Base-by-base conservation (phyloP, 2,797 vertebrate species). In the Novumbra hubbsi region DNA sequence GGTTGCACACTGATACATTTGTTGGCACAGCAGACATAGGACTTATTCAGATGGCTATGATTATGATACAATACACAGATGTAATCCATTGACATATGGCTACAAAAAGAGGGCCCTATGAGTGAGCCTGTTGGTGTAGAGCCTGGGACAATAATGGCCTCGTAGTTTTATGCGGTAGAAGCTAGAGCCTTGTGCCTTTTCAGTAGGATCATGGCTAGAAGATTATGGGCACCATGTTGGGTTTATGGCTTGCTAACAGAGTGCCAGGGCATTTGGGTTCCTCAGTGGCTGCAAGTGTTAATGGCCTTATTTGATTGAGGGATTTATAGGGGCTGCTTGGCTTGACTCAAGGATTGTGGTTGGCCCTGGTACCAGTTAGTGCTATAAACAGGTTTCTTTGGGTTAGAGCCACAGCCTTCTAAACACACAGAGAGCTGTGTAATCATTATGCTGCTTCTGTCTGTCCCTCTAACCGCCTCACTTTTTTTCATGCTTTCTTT, bases 281-380 rank as follows among this genome's bases (percentile, higher is more conserved):
- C 73, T 52, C 80, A 81, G 50, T 75, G 74, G 63, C 66, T 49
- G 14, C 19, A 77, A 71, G 48, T 79, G 77, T 77, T 85, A 90
- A 90, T 88, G 84, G 81, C 78, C 72, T 88, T 80, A 84, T 88
- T 88, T 90, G 86, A 88, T 89, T 76, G 87, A 85, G 85, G 84
- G 79, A 83, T 81, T 86, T 49, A 73, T 81, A 71, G 79, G 68
- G 70, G 21, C 66, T 71, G 76, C 64, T 81, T 57, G 49, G 70
- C 75, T 76, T 77, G 86, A 87, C 83, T 81, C 81, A 82, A 81
- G 88, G 88, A 88, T 88, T 91, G 49, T 16, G 49, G 16, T 50
- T 50, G 49, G 88, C 76, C 81, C 71, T 48, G 41, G 64, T 60
- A 68, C 78, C 87, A 6, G 32, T 62, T 41, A 41, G 41, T 41